A percentile compares a stretch with the other conserved stretches of the same genome.
These are phyloP conservation scores for Nemotelus pantherinus DNA, from an alignment of 2,888 invertebrate species.

Conservation along the genomic window DNA sequence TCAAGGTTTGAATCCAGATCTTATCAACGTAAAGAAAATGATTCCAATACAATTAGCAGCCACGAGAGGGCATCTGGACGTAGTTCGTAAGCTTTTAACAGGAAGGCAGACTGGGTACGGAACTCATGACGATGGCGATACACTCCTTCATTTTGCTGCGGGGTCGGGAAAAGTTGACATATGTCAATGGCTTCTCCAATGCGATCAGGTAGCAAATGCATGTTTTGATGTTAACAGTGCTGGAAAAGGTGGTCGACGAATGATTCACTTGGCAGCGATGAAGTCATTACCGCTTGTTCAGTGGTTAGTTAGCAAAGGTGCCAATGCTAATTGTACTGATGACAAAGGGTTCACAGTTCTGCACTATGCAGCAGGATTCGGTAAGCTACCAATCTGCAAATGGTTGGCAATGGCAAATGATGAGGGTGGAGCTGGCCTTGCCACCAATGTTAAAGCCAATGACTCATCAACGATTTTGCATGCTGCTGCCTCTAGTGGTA, in stretches of 20 bases:
- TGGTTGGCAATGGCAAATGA: background rate
- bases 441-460: background rate
- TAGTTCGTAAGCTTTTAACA: background rate
- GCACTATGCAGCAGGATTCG: conserved; percentile 30
- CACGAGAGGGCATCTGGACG: background rate
- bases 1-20: background rate
- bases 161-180: background rate
- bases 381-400: conserved; percentile 9
- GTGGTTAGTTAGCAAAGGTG: conserved; percentile 10
- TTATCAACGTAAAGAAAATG: background rate
- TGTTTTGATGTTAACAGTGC: conserved; percentile 7
- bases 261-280: background rate
- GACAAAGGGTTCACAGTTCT: background rate
- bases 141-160: conserved; percentile 18
- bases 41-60: conserved; percentile 26
- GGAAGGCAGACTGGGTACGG: background rate
- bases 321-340: conserved; percentile 4
- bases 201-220: background rate
- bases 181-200: conserved; percentile 15
- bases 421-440: conserved; percentile 11
- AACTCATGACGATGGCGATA: conserved; percentile 17
- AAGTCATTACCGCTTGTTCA: background rate
- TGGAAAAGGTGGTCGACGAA: background rate
- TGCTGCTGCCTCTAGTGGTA: background rate
- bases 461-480: conserved; percentile 1